Base-by-base conservation (phyloP, 2,113 vertebrate species). In the Origma solitaria region DNA sequence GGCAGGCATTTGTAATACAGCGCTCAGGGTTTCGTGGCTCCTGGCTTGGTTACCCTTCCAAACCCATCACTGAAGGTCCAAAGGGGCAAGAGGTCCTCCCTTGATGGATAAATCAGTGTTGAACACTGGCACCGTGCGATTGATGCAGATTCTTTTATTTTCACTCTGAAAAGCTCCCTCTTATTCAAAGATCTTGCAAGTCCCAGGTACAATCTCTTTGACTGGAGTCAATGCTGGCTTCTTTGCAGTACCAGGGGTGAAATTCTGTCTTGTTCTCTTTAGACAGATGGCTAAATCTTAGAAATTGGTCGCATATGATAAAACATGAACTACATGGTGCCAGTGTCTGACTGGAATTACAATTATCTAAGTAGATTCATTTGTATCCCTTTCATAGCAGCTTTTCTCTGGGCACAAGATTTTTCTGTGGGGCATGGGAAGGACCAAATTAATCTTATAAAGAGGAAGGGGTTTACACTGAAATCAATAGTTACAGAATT, bases 401-500 rank as follows among this genome's bases (percentile, higher is more conserved):
- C 51, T 93, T 94, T 94, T 90, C 49, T 88, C 82, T 93, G 92
- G 95, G 82, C 82, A 95, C 56, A 88, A 33, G 60, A 4, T 75
- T 92, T 87, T 93, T 96, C 93, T 94, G 72, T 94, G 94, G 90
- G 95, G 77, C 92, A 90, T 94, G 82, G 94, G 80, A 96, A 90
- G 92, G 90, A 94, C 82, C 92, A 91, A 97, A 97, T 96, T 96
- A 97, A 97, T 95, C 92, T 97, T 86, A 97, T 95, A 96, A 97
- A 96, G 81, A 94, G 61, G 78, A 95, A 94, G 53, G 77, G 89
- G 93, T 94, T 98, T 97, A 90, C 91, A 82, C 92, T 94, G 91
- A 92, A 97, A 97, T 97, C 91, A 53, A 95, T 97, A 96, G 95
- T 96, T 97, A 96, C 93, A 90, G 53, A 95, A 95, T 96, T 93